A percentile compares a stretch with the other conserved stretches of the same genome.
Conservation (phyloP, 1,140 invertebrate species). For the Chlorops oryzae region DNA sequence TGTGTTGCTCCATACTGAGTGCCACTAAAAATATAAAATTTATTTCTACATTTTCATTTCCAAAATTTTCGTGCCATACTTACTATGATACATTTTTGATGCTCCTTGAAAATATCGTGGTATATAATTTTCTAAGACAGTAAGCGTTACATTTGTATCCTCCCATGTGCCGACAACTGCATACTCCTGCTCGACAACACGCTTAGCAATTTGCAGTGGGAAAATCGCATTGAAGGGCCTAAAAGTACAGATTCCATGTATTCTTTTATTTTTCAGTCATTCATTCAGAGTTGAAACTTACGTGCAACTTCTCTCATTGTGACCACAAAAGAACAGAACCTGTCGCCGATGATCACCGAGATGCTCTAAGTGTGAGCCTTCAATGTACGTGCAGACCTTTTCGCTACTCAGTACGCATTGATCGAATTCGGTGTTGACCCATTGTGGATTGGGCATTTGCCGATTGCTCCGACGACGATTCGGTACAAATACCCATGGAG, state of each 20-base stretch:
- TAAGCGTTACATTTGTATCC: conserved; percentile 75
- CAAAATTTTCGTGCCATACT: conserved; percentile 24
- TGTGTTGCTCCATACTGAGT: conserved; percentile 17
- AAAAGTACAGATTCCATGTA: too few species aligned
- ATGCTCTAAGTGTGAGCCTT: conserved; percentile 72
- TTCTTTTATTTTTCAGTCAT: not conserved
- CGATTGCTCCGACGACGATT: conserved; percentile 60
- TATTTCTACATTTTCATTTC: not conserved
- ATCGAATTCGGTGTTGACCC: conserved; percentile 80
- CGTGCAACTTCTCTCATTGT: conserved; percentile 54
- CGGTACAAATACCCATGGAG: conserved; percentile 61
- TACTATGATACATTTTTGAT: conserved; percentile 68
- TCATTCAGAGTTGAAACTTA: conserved; percentile 25
- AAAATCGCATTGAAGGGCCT: conserved; percentile 77
- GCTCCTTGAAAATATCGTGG: conserved; percentile 77
- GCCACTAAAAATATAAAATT: conserved; percentile 51
- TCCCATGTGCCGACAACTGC: conserved; percentile 82
- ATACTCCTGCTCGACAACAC: conserved; percentile 76
- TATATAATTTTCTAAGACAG: conserved; percentile 75
- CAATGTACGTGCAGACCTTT: conserved; percentile 73
- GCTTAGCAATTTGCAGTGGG: conserved; percentile 73
- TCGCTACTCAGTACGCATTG: conserved; percentile 76
- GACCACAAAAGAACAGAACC: conserved; percentile 82
- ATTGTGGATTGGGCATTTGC: conserved; percentile 73
- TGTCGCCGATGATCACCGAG: conserved; percentile 70